Evolutionary conservation across 2,797 vertebrate species (phyloP).

Genomic region (Phataginus tetradactyla): DNA sequence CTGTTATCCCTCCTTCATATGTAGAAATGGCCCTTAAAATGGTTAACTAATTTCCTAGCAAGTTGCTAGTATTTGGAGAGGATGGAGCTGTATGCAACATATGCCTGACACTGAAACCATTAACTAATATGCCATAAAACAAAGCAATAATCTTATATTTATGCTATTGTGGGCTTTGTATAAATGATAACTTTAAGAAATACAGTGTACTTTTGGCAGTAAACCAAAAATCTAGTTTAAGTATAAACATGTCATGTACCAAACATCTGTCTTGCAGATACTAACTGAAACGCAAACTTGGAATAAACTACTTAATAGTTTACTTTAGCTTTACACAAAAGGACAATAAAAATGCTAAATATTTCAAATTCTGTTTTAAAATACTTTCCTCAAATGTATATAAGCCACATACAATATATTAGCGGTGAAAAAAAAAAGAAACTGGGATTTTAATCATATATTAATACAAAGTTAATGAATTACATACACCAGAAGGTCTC

Average conservation of each 20-base stretch:
- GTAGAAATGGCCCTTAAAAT: background rate
- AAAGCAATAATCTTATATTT: background rate
- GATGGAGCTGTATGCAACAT: background rate
- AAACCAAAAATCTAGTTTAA: background rate
- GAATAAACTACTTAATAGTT: background rate
- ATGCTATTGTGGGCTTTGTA: background rate
- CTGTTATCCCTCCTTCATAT: background rate
- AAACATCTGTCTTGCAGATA: background rate
- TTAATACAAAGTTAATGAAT: conserved; percentile 65
- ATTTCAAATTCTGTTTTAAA: conserved; percentile 55
- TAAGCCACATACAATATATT: background rate
- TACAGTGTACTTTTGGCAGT: background rate
- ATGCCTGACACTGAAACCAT: background rate
- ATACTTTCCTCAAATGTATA: conserved; percentile 48
- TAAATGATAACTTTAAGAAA: background rate
- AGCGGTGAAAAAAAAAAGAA: conserved; percentile 42
- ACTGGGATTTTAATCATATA: conserved; percentile 46
- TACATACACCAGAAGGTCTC: conserved; percentile 69
- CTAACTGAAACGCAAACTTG: background rate
- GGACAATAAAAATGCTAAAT: conserved; percentile 5
- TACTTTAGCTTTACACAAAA: conserved; percentile 22
- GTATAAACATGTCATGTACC: background rate
- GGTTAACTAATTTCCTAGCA: background rate
- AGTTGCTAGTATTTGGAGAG: background rate
- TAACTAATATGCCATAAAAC: background rate